Percentiles rank a stretch among this genome's conserved stretches.
These are phyloP conservation scores for Diplazon laetatorius DNA, from an alignment of 2,888 invertebrate species.

Conservation along the genomic window DNA sequence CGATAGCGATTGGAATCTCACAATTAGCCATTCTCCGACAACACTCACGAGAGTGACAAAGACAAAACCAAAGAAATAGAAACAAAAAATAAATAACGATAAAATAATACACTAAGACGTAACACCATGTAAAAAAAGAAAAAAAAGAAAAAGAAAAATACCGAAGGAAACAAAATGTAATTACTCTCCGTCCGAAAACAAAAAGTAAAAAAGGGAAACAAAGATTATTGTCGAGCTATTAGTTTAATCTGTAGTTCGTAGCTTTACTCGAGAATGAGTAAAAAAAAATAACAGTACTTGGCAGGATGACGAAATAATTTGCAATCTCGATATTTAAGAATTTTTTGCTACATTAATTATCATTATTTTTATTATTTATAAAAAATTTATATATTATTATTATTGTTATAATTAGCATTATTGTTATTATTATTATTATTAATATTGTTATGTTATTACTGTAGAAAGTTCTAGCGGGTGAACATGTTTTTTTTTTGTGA, in stretches of 20 bases:
- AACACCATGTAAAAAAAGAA: conserved; percentile 61
- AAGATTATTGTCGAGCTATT: conserved; percentile 54
- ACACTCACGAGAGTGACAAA: not conserved
- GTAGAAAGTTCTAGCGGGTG: too few species aligned
- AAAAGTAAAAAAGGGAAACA: conserved; percentile 48
- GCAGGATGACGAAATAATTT: conserved; percentile 30
- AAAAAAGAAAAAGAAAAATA: too few species aligned
- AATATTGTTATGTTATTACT: not conserved
- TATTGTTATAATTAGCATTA: not conserved
- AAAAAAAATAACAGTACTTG: too few species aligned
- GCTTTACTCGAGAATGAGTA: conserved; percentile 27
- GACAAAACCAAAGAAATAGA: not conserved
- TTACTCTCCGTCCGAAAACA: conserved; percentile 64
- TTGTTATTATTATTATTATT: conserved; percentile 12
- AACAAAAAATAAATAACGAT: not conserved
- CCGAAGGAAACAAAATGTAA: conserved; percentile 62
- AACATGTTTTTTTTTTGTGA: too few species aligned
- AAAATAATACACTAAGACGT: conserved; percentile 40
- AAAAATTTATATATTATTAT: too few species aligned
- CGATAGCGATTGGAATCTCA: conserved; percentile 4
- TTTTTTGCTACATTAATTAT: conserved; percentile 19
- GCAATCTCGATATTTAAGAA: conserved; percentile 30
- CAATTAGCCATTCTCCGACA: conserved; percentile 8
- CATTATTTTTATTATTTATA: too few species aligned
- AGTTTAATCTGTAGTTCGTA: conserved; percentile 47